Percentiles rank a stretch among this genome's conserved stretches.
Conservation (phyloP, 2,113 vertebrate species). For the Dicentrarchus labrax region DNA sequence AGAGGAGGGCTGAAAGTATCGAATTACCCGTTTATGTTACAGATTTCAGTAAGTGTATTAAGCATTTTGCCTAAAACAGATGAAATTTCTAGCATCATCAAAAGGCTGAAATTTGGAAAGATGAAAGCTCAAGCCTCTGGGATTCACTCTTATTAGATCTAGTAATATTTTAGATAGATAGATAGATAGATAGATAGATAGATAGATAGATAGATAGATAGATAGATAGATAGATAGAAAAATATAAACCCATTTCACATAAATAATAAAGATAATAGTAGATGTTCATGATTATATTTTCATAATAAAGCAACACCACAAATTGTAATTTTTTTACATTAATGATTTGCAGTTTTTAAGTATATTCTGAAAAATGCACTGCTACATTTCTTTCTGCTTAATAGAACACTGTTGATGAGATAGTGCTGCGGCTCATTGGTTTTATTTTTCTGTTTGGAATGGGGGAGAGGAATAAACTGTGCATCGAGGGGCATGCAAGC, state of each 20-base stretch:
- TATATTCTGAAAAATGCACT: slow-evolving; percentile 56
- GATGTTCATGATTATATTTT: slow-evolving; percentile 2
- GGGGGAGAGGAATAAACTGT: slow-evolving; percentile 69
- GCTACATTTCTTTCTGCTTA: slow-evolving; percentile 63
- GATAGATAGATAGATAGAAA: slow-evolving; percentile 35
- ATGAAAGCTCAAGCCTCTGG: slow-evolving; percentile 14
- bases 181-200: slow-evolving; percentile 34
- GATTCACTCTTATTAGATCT: not conserved
- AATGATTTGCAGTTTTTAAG: slow-evolving; percentile 54
- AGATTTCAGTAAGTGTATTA: not conserved
- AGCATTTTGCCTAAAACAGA: slow-evolving; percentile 17
- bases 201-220: slow-evolving; percentile 12
- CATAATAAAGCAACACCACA: not conserved
- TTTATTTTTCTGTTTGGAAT: slow-evolving; percentile 80
- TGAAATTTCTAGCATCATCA: slow-evolving; percentile 1
- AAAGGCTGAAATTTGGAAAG: not conserved
- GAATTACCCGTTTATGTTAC: slow-evolving; percentile 27
- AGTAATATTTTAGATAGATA: not conserved
- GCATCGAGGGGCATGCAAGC: slow-evolving; percentile 71
- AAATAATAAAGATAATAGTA: not conserved
- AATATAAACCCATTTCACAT: not conserved
- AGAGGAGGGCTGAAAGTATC: slow-evolving; percentile 18
- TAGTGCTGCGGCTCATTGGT: slow-evolving; percentile 76
- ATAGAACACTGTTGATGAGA: slow-evolving; percentile 74
- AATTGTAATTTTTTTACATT: slow-evolving; percentile 18